Percentiles rank a stretch among this genome's conserved stretches.
Evolutionary conservation across 2,888 invertebrate species (phyloP).

Genomic region (Sphaerophoria taeniata): DNA sequence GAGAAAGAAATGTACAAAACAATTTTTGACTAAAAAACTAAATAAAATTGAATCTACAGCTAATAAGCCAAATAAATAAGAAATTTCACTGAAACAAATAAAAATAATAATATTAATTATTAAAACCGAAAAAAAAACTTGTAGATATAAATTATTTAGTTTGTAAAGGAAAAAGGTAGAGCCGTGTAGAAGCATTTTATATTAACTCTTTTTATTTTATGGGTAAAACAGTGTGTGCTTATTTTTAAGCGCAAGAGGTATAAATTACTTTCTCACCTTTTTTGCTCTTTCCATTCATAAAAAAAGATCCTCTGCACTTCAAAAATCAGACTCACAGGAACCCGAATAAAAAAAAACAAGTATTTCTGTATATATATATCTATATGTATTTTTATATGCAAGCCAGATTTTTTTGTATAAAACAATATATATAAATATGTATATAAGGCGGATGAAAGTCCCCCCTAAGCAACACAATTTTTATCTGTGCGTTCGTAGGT

Average conservation of each 20-base stretch:
- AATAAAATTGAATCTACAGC: conserved; percentile 79
- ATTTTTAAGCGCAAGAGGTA: conserved; percentile 42
- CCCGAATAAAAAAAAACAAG: conserved; percentile 32
- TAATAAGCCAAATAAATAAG: conserved; percentile 78
- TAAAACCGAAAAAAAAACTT: conserved; percentile 23
- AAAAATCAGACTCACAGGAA: conserved; percentile 29
- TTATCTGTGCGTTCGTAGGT: conserved; percentile 75
- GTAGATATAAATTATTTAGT: conserved; percentile 71
- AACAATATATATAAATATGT: conserved; percentile 78
- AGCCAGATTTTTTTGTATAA: conserved; percentile 55
- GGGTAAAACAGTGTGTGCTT: conserved; percentile 40
- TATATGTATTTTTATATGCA: conserved; percentile 72
- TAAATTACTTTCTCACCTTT: background rate
- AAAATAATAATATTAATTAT: conserved; percentile 12
- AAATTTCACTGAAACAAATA: conserved; percentile 62
- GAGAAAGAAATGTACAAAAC: conserved; percentile 77
- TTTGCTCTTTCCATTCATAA: conserved; percentile 1
- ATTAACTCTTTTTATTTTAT: conserved; percentile 24
- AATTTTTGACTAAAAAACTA: conserved; percentile 56
- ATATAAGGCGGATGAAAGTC: conserved; percentile 82
- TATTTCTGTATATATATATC: conserved; percentile 64
- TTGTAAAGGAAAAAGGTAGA: conserved; percentile 52
- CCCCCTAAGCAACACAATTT: conserved; percentile 77
- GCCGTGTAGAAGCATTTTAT: conserved; percentile 46
- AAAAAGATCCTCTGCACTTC: conserved; percentile 51